phyloP scores from a whole-genome alignment of 2,888 invertebrate genomes.

The Galeopsomyia nigrocyanea region DNA sequence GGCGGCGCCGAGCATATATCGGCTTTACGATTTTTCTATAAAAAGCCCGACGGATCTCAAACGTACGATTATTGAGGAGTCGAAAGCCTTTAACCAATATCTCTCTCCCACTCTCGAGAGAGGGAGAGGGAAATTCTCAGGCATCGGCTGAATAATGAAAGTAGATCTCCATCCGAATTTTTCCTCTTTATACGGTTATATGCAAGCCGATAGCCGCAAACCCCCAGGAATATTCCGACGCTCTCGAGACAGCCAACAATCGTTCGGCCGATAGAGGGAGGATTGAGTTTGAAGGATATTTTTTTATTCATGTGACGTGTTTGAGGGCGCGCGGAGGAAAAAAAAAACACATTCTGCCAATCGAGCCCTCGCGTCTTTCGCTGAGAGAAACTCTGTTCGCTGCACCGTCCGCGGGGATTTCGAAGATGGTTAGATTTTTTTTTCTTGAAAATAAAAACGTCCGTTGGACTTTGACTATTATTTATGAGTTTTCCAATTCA shows the following conservation, averaged over 20 bases:
- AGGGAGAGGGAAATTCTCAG: slow-evolving; percentile 40
- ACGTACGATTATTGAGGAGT: slow-evolving; percentile 43
- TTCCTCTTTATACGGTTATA: slow-evolving; percentile 14
- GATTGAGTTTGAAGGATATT: slow-evolving; percentile 66
- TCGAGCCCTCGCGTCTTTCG: slow-evolving; percentile 49
- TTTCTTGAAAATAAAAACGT: too few relatives aligned
- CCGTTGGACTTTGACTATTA: too few relatives aligned
- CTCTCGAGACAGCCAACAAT: background rate
- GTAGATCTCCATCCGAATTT: slow-evolving; percentile 19
- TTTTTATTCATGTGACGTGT: slow-evolving; percentile 68
- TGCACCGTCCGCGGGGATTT: slow-evolving; percentile 26
- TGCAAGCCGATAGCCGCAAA: background rate
- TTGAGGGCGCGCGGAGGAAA: slow-evolving; percentile 65
- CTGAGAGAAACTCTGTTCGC: background rate
- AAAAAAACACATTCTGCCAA: slow-evolving; percentile 66
- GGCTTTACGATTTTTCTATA: slow-evolving; percentile 43
- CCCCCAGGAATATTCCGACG: slow-evolving; percentile 29
- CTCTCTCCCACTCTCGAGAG: slow-evolving; percentile 32
- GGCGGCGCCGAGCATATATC: slow-evolving; percentile 15
- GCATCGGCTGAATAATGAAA: slow-evolving; percentile 44
- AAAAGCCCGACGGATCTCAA: slow-evolving; percentile 35
- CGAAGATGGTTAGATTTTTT: background rate
- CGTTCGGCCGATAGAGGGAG: background rate
- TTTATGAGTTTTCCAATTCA: background rate
- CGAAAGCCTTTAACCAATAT: slow-evolving; percentile 17